phyloP scores from a whole-genome alignment of 2,797 vertebrate genomes.

The Rallus crepitans region DNA sequence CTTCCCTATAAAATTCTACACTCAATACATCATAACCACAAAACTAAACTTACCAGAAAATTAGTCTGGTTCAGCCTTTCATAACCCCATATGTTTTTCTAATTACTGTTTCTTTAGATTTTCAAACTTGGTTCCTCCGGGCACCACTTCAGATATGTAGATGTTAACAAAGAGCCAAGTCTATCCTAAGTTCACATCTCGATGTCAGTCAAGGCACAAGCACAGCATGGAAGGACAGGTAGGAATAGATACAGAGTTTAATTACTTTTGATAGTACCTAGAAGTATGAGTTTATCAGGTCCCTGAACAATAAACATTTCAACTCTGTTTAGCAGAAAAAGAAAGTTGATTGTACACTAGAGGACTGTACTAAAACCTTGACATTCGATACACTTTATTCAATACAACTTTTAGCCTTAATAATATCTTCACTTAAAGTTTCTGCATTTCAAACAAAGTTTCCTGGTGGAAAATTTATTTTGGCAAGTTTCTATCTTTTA shows the following conservation, averaged over 20 bases:
- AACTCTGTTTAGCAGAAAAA: background rate
- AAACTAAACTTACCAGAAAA: background rate
- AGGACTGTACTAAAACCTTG: background rate
- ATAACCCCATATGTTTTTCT: background rate
- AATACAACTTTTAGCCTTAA: background rate
- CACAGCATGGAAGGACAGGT: background rate
- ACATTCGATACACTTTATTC: background rate
- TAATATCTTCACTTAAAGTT: background rate
- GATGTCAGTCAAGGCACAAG: accelerated
- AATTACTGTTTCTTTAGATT: background rate
- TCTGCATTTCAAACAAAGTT: background rate
- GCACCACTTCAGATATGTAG: background rate
- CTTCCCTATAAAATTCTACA: background rate
- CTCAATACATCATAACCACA: background rate
- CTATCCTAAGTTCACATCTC: background rate
- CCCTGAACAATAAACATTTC: background rate
- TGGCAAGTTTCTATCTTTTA: background rate
- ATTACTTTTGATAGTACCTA: background rate
- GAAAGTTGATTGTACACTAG: background rate
- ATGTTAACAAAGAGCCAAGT: background rate
- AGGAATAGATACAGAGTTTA: background rate
- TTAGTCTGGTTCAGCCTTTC: background rate
- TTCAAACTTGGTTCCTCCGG: background rate
- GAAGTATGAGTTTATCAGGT: background rate
- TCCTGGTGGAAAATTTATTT: background rate